These are phyloP conservation scores for Platerodrilus igneus DNA, from an alignment of 2,888 invertebrate genomes.

Conservation along the genomic window DNA sequence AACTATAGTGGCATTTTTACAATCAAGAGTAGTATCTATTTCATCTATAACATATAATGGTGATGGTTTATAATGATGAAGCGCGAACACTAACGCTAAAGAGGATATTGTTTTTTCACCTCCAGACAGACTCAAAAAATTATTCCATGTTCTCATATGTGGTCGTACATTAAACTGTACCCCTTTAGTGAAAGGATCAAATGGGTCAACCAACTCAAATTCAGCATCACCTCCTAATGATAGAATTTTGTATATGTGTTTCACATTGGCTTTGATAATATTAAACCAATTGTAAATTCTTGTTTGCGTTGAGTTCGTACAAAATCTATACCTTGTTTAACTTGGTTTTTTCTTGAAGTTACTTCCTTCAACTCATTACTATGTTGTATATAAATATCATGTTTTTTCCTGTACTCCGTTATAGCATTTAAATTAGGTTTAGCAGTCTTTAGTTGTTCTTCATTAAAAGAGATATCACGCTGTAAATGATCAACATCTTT, in stretches of 20 bases:
- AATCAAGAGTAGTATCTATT: slow-evolving; percentile 97
- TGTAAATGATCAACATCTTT: slow-evolving; percentile 56
- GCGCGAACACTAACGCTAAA: slow-evolving; percentile 90
- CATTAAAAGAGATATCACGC: slow-evolving; percentile 54
- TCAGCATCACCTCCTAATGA: slow-evolving; percentile 97
- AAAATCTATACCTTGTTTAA: slow-evolving; percentile 65
- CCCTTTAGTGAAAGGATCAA: slow-evolving; percentile 96
- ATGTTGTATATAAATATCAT: slow-evolving; percentile 67
- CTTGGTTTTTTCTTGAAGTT: slow-evolving; percentile 69
- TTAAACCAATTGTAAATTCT: slow-evolving; percentile 83
- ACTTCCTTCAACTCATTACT: slow-evolving; percentile 77
- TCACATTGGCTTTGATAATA: slow-evolving; percentile 84
- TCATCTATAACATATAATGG: slow-evolving; percentile 99
- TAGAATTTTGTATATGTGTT: slow-evolving; percentile 98
- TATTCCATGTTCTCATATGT: slow-evolving; percentile 98
- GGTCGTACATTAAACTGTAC: slow-evolving; percentile 94
- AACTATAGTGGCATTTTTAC: slow-evolving; percentile 97
- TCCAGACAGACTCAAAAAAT: slow-evolving; percentile 93
- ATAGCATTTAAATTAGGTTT: slow-evolving; percentile 74
- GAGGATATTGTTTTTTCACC: slow-evolving; percentile 98
- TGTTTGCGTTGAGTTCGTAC: slow-evolving; percentile 66
- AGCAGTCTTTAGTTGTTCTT: slow-evolving; percentile 57
- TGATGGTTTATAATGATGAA: slow-evolving; percentile 97
- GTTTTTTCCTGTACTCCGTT: slow-evolving; percentile 66
- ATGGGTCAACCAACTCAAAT: slow-evolving; percentile 86